phyloP scores from a whole-genome alignment of 2,797 vertebrate species.

The Pangasius sanitwongsei region DNA sequence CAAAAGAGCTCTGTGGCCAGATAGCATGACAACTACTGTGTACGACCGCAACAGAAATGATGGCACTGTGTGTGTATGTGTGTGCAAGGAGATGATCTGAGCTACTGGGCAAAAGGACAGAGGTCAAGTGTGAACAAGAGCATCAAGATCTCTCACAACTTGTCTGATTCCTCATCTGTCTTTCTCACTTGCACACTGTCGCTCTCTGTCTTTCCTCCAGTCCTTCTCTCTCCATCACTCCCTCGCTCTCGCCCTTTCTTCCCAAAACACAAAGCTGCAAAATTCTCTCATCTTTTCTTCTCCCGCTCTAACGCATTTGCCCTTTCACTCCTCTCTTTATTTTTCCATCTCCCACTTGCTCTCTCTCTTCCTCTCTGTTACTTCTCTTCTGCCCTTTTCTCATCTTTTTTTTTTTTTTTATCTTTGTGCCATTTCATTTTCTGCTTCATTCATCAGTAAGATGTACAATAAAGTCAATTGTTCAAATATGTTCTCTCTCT shows the following conservation, averaged over 20 bases:
- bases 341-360: conserved; percentile 28
- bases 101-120: conserved; percentile 56
- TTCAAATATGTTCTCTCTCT: conserved; percentile 30
- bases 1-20: conserved; percentile 53
- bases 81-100: conserved; percentile 54
- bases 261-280: conserved; percentile 32
- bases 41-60: conserved; percentile 33
- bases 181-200: conserved; percentile 40
- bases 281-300: conserved; percentile 49
- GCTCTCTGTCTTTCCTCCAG: conserved; percentile 33
- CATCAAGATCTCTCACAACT: conserved; percentile 38
- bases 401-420: conserved; percentile 27
- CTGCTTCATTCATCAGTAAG: conserved; percentile 49
- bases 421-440: conserved; percentile 37
- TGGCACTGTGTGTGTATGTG: conserved; percentile 35
- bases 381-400: conserved; percentile 28
- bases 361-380: conserved; percentile 21
- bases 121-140: conserved; percentile 57
- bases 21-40: conserved; percentile 42
- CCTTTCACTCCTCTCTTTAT: conserved; percentile 30
- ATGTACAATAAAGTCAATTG: conserved; percentile 45
- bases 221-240: conserved; percentile 20
- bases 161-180: conserved; percentile 41
- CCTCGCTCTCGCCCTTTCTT: conserved; percentile 20
- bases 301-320: conserved; percentile 34